Conservation (phyloP, 1,140 invertebrate species). For the Macrosteles quadrilineatus region DNA sequence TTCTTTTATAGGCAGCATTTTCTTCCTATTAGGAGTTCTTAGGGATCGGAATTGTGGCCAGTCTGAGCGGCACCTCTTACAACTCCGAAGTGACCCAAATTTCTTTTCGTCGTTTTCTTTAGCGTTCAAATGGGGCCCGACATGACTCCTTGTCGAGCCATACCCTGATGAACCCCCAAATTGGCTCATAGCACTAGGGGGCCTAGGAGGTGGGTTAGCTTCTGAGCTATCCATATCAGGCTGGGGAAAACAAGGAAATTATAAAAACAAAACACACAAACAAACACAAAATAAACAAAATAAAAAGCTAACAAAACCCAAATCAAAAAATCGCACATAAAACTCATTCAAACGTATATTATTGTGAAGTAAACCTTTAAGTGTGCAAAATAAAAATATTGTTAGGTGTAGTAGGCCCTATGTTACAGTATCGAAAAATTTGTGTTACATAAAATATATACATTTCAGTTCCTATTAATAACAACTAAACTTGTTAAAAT, state of each 20-base stretch:
- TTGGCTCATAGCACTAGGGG: conserved; percentile 54
- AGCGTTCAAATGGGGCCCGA: conserved; percentile 51
- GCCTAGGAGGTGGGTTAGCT: conserved; percentile 44
- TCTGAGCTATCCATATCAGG: neutral
- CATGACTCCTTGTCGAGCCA: conserved; percentile 60
- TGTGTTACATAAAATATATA: too few species aligned
- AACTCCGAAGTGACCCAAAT: conserved; percentile 52
- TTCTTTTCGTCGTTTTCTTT: conserved; percentile 46
- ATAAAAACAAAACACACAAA: conserved; percentile 29
- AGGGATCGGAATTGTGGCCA: conserved; percentile 42
- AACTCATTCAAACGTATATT: too few species aligned
- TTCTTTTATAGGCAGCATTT: conserved; percentile 54
- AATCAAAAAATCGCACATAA: conserved; percentile 29
- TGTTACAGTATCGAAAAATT: too few species aligned
- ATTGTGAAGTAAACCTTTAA: too few species aligned
- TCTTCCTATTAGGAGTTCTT: conserved; percentile 41
- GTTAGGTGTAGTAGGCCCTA: too few species aligned
- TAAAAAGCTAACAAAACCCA: too few species aligned
- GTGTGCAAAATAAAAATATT: too few species aligned
- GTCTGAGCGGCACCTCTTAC: conserved; percentile 32
- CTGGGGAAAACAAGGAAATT: neutral
- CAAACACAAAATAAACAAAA: conserved; percentile 35
- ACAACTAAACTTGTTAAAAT: too few species aligned
- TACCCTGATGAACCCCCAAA: conserved; percentile 57
- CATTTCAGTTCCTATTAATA: too few species aligned